Percentiles rank a stretch among this genome's conserved stretches.
phyloP scores from a whole-genome alignment of 2,113 vertebrate genomes.

The Isichthys henryi region DNA sequence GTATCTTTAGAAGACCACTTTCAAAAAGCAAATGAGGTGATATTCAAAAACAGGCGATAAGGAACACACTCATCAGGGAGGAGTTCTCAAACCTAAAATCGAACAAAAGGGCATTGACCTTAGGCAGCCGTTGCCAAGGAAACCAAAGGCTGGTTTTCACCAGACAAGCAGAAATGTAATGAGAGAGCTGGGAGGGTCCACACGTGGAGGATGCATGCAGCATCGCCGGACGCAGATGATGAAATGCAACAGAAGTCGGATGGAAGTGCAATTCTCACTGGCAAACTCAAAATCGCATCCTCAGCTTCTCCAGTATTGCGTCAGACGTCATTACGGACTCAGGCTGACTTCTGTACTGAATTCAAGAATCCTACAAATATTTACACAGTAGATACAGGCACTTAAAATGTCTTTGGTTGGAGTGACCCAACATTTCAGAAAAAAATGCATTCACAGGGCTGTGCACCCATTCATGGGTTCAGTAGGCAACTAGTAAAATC shows the following conservation, averaged over 20 bases:
- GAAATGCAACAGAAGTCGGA: constrained; percentile 14
- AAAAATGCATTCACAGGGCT: constrained; percentile 79
- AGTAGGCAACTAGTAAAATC: constrained; percentile 75
- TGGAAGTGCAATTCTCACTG: constrained; percentile 15
- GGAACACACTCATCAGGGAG: constrained; percentile 25
- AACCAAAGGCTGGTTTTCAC: constrained; percentile 13
- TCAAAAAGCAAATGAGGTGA: background rate
- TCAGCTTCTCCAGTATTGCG: constrained; percentile 31
- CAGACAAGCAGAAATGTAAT: constrained; percentile 19
- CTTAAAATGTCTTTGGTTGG: constrained; percentile 99
- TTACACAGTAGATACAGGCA: constrained; percentile 99
- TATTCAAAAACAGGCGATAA: constrained; percentile 4
- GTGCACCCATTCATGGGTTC: constrained; percentile 69
- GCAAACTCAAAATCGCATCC: constrained; percentile 5
- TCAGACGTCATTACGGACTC: constrained; percentile 44
- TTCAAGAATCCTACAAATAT: constrained; percentile 81
- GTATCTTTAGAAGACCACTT: background rate
- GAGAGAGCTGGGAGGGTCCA: background rate
- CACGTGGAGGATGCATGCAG: background rate
- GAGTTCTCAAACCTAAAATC: constrained; percentile 2
- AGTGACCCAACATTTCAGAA: constrained; percentile 92
- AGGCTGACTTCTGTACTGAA: constrained; percentile 58
- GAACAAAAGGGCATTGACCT: constrained; percentile 1
- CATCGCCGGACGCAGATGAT: background rate
- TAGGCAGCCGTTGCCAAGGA: background rate